Conservation (phyloP, 1,140 invertebrate genomes). For the Drosophila busckii region DNA sequence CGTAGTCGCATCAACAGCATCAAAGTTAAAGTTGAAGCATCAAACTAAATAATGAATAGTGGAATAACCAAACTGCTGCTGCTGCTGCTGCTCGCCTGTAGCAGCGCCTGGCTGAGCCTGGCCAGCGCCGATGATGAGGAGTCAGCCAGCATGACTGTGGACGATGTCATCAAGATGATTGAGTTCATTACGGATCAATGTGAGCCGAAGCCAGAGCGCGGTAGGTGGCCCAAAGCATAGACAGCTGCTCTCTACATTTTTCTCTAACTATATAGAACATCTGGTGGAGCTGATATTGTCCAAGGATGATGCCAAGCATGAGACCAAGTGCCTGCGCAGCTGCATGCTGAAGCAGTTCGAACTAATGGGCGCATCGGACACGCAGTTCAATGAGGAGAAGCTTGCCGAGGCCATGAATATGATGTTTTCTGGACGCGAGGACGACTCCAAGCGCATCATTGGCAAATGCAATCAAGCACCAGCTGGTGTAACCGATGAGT, state of each 20-base stretch:
- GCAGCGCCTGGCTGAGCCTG: neutral
- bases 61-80: constrained; percentile 9
- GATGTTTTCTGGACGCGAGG: constrained; percentile 50
- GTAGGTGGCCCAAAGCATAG: neutral
- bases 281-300: constrained; percentile 53
- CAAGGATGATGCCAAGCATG: constrained; percentile 41
- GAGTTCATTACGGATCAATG: constrained; percentile 46
- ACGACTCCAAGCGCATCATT: constrained; percentile 23
- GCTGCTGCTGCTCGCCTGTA: constrained; percentile 19
- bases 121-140: constrained; percentile 30
- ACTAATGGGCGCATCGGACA: constrained; percentile 31
- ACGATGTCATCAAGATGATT: constrained; percentile 50
- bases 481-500: constrained; percentile 42
- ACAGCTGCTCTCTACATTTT: neutral
- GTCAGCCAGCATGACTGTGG: constrained; percentile 33
- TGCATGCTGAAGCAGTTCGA: constrained; percentile 64
- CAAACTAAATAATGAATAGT: constrained; percentile 4
- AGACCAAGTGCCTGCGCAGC: constrained; percentile 58
- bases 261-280: constrained; percentile 16
- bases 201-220: constrained; percentile 26
- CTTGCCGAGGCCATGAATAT: constrained; percentile 47
- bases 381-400: constrained; percentile 39
- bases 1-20: too few species aligned
- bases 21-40: constrained; percentile 8
- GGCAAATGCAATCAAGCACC: constrained; percentile 34